Evolutionary conservation across 2,888 invertebrate species (phyloP).

Genomic region (Mantis religiosa): DNA sequence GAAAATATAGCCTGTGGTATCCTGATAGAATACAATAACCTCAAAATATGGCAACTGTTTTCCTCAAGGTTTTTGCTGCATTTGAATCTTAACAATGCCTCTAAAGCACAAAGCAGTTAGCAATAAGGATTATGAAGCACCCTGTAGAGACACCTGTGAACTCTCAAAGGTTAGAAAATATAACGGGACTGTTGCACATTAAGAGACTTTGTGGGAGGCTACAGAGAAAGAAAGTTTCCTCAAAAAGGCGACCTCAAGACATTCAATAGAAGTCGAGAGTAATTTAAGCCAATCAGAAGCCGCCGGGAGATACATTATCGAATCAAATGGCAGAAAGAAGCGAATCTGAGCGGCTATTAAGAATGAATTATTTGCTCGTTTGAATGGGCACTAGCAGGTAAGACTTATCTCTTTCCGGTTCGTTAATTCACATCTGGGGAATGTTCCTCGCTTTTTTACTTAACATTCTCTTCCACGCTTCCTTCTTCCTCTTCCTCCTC

Average conservation of each 20-base stretch:
- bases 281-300: not conserved
- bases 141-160: no score
- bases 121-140: no score
- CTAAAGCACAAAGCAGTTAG: no score
- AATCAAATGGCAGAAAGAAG: not conserved
- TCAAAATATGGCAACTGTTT: no score
- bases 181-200: not conserved
- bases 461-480: not conserved
- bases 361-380: not conserved
- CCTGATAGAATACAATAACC: no score
- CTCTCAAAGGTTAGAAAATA: not conserved
- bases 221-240: not conserved
- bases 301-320: not conserved
- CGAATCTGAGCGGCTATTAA: not conserved
- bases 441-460: not conserved
- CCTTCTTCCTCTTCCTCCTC: not conserved
- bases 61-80: no score
- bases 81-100: no score
- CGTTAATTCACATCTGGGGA: conserved; percentile 25
- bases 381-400: not conserved
- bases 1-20: no score
- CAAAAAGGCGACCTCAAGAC: not conserved
- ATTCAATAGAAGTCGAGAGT: not conserved
- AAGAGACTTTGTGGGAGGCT: not conserved
- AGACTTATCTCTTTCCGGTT: conserved; percentile 21